These are phyloP conservation scores for Metellina segmentata DNA, from an alignment of 2,888 invertebrate species.

Conservation along the genomic window DNA sequence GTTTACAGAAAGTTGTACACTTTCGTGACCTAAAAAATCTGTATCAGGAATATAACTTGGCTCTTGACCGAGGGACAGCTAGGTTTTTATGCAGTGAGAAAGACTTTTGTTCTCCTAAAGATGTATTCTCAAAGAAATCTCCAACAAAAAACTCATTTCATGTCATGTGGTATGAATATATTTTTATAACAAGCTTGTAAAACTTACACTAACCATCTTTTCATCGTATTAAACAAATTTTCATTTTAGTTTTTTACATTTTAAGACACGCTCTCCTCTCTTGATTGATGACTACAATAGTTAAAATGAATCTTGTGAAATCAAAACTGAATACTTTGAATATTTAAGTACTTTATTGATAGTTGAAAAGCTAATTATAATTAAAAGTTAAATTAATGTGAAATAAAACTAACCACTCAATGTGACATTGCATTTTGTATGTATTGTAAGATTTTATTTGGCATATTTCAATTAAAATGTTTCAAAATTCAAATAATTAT, in stretches of 20 bases:
- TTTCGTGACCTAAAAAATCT: conserved; percentile 84
- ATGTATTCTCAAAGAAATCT: conserved; percentile 60
- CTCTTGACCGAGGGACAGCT: conserved; percentile 85
- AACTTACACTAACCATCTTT: neutral
- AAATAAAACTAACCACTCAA: no score
- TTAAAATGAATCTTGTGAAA: neutral
- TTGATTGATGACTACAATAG: neutral
- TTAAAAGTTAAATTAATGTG: no score
- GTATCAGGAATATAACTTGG: conserved; percentile 84
- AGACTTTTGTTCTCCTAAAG: conserved; percentile 66
- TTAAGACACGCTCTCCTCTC: neutral
- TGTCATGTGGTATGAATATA: conserved; percentile 62
- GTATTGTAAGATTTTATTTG: no score
- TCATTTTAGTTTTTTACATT: neutral
- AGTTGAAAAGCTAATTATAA: no score
- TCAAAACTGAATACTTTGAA: neutral
- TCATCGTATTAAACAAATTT: neutral
- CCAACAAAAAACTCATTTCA: conserved; percentile 64
- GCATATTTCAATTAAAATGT: no score
- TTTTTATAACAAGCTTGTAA: neutral
- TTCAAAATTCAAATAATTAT: no score
- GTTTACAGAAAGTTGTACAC: conserved; percentile 83
- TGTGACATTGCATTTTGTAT: no score
- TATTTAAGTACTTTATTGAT: no score
- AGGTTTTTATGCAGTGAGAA: conserved; percentile 70